phyloP scores from a whole-genome alignment of 2,113 vertebrate species.

The Eulemur rufifrons region DNA sequence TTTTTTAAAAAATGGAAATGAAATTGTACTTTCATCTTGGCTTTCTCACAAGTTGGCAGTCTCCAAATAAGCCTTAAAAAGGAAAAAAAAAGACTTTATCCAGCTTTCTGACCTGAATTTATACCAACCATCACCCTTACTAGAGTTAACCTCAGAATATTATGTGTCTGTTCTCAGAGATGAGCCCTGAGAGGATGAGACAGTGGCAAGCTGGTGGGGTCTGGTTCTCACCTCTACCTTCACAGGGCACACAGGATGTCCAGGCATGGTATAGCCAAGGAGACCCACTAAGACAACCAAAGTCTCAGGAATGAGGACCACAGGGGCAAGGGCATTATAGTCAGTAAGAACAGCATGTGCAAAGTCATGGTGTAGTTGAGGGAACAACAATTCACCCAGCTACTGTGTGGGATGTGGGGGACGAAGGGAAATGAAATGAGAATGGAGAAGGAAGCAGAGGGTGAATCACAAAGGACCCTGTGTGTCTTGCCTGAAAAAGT shows the following conservation, averaged over 20 bases:
- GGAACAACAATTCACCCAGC: background rate
- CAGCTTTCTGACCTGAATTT: constrained; percentile 46
- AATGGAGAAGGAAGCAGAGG: background rate
- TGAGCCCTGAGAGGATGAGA: background rate
- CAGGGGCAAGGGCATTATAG: background rate
- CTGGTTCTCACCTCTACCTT: background rate
- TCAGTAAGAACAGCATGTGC: background rate
- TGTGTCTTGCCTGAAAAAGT: background rate
- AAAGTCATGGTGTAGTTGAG: background rate
- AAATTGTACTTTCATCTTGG: constrained; percentile 64
- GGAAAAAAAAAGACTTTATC: background rate
- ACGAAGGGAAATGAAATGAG: background rate
- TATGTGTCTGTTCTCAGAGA: background rate
- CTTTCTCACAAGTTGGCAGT: constrained; percentile 42
- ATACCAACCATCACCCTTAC: constrained; percentile 23
- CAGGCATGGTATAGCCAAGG: background rate
- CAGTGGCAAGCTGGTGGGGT: no score
- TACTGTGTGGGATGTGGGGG: background rate
- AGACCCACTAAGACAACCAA: background rate
- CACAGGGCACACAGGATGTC: background rate
- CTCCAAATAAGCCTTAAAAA: constrained; percentile 53
- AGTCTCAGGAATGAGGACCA: background rate
- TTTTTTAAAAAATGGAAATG: constrained; percentile 68
- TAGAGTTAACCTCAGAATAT: background rate
- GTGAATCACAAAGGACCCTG: background rate